Percentiles rank a stretch among this genome's conserved stretches.
Conservation (phyloP, 2,113 vertebrate genomes). For the Scartelaos histophorus region DNA sequence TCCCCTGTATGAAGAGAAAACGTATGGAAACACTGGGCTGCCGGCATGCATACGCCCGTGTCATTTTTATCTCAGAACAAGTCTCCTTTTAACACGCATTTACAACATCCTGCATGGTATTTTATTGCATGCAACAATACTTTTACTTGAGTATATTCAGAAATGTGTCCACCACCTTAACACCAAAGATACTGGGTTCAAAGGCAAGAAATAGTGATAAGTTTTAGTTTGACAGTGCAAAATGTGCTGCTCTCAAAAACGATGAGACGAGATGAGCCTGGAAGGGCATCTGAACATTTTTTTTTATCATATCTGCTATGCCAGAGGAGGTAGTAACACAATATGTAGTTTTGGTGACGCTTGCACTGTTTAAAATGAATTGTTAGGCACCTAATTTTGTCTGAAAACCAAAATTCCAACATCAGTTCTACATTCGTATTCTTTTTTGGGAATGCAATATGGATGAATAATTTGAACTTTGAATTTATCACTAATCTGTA, state of each 20-base stretch:
- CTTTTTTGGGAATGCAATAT: no score
- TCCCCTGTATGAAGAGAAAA: conserved; percentile 32
- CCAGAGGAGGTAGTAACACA: no score
- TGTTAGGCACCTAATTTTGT: no score
- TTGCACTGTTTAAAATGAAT: background rate
- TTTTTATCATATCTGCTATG: no score
- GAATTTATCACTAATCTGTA: background rate
- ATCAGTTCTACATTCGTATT: no score
- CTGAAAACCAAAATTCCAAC: no score
- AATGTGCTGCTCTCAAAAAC: background rate
- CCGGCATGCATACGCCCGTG: conserved; percentile 32
- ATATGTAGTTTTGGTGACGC: background rate
- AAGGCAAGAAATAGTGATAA: no score
- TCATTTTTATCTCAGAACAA: conserved; percentile 49
- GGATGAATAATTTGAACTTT: background rate
- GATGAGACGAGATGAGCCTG: background rate
- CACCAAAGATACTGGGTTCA: no score
- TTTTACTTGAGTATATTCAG: background rate
- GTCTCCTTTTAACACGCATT: conserved; percentile 30
- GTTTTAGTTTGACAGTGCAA: no score
- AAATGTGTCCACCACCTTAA: background rate
- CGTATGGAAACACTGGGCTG: conserved; percentile 32
- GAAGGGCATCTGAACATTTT: background rate
- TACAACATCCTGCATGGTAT: background rate
- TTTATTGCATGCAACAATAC: background rate